phyloP scores from a whole-genome alignment of 2,888 invertebrate species.

The Strigamia maritima region DNA sequence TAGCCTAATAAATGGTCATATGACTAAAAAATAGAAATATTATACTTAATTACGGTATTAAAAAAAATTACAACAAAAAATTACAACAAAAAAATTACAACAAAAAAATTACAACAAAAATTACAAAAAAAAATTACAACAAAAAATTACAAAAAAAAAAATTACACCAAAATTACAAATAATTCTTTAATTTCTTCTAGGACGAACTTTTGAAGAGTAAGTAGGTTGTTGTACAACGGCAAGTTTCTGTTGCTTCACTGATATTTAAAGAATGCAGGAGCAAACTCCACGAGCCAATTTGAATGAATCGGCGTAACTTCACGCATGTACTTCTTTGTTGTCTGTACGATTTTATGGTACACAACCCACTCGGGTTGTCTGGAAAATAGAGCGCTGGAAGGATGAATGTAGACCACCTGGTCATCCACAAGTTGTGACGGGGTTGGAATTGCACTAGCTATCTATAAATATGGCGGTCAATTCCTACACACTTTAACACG shows the following conservation, averaged over 20 bases:
- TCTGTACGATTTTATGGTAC: constrained; percentile 97
- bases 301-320: constrained; percentile 96
- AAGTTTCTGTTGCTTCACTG: constrained; percentile 97
- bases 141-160: too few species aligned
- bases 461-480: too few species aligned
- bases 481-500: too few species aligned
- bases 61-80: too few species aligned
- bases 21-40: too few species aligned
- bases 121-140: too few species aligned
- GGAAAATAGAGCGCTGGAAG: constrained; percentile 95
- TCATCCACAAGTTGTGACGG: constrained; percentile 93
- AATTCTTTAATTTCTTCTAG: constrained; percentile 73
- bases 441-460: too few species aligned
- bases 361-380: constrained; percentile 99
- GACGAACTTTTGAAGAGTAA: constrained; percentile 89
- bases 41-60: too few species aligned
- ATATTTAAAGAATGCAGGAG: constrained; percentile 98
- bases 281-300: constrained; percentile 98
- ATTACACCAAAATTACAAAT: not conserved
- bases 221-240: constrained; percentile 99
- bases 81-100: too few species aligned
- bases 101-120: too few species aligned
- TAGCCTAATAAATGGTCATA: too few species aligned
- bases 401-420: constrained; percentile 98
- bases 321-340: constrained; percentile 98